Evolutionary conservation across 2,113 vertebrate genomes (phyloP).

Genomic region (Noturus placidus): DNA sequence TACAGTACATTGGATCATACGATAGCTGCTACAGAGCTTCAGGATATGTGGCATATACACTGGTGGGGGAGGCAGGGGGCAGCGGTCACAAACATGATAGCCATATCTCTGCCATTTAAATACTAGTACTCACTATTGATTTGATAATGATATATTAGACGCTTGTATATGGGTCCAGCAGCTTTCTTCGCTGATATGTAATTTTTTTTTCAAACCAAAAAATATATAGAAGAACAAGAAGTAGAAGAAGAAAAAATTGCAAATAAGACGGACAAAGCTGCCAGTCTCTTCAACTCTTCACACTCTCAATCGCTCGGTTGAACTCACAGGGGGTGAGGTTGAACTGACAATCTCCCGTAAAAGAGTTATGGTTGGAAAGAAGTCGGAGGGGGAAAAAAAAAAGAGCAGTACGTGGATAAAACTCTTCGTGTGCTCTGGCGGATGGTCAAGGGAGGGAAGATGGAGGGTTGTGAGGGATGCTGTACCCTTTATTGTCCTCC

Average conservation of each 20-base stretch:
- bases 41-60: slow-evolving; percentile 62
- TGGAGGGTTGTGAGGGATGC: slow-evolving; percentile 29
- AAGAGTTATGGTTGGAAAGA: slow-evolving; percentile 71
- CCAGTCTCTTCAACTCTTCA: slow-evolving; percentile 68
- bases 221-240: slow-evolving; percentile 45
- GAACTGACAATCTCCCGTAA: slow-evolving; percentile 68
- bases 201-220: slow-evolving; percentile 60
- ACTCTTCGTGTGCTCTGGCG: slow-evolving; percentile 61
- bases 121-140: slow-evolving; percentile 81
- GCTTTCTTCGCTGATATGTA: slow-evolving; percentile 71
- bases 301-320: slow-evolving; percentile 74
- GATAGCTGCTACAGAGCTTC: slow-evolving; percentile 79
- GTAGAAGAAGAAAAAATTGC: slow-evolving; percentile 36
- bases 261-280: slow-evolving; percentile 72
- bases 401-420: slow-evolving; percentile 72
- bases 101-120: slow-evolving; percentile 83
- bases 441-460: slow-evolving; percentile 68
- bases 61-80: slow-evolving; percentile 51
- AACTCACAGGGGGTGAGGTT: slow-evolving; percentile 74
- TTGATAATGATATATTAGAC: slow-evolving; percentile 75
- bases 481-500: slow-evolving; percentile 43
- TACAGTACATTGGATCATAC: slow-evolving; percentile 82
- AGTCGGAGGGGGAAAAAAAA: slow-evolving; percentile 61
- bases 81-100: slow-evolving; percentile 79
- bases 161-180: slow-evolving; percentile 76